Evolutionary conservation across 2,113 vertebrate species (phyloP).

Genomic region (Arvicanthis niloticus): DNA sequence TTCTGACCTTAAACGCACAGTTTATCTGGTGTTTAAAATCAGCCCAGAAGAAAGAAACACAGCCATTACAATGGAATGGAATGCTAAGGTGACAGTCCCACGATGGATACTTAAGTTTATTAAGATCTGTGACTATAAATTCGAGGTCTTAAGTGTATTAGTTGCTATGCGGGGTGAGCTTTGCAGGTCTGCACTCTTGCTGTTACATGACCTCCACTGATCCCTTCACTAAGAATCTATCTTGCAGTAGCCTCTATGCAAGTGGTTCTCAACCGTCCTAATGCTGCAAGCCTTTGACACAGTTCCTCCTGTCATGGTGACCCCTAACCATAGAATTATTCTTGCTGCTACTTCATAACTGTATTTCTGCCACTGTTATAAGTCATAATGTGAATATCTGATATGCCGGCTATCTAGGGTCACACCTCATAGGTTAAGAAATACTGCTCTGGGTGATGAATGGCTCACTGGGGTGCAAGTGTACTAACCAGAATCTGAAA

Average conservation of each 20-base stretch:
- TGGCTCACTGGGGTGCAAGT: neutral
- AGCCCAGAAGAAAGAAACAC: neutral
- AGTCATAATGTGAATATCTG: neutral
- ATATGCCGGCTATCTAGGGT: neutral
- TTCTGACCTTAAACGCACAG: conserved; percentile 63
- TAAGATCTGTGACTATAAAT: neutral
- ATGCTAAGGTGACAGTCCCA: neutral
- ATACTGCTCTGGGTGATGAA: neutral
- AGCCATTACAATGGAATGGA: neutral
- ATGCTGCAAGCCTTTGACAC: neutral
- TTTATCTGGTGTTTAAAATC: neutral
- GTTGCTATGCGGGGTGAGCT: neutral
- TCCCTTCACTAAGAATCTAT: neutral
- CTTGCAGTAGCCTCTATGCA: neutral
- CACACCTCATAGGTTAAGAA: neutral
- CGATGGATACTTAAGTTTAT: neutral
- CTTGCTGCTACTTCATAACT: neutral
- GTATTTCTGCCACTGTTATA: neutral
- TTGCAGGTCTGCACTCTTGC: neutral
- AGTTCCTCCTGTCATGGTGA: neutral
- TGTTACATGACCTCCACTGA: neutral
- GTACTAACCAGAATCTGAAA: neutral
- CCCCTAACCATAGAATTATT: neutral
- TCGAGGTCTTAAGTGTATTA: neutral
- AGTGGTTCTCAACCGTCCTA: neutral